Evolutionary conservation across 1,140 invertebrate genomes (phyloP).

Genomic region (Diachasmimorpha longicaudata): DNA sequence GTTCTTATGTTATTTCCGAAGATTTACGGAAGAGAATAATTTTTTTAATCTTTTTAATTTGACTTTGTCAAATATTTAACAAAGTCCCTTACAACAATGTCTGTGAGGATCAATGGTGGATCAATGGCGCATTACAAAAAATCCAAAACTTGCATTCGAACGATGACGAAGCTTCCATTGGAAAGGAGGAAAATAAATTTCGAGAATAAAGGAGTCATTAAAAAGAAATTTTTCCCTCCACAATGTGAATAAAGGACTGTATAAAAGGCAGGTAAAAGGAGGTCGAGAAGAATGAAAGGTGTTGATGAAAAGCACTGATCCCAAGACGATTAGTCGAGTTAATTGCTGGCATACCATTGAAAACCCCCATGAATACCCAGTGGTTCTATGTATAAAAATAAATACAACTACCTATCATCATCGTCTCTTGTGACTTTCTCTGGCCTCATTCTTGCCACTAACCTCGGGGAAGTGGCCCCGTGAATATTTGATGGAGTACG

Average conservation of each 20-base stretch:
- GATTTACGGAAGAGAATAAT: too few relatives aligned
- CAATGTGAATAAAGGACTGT: not conserved
- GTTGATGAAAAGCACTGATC: slow-evolving; percentile 1
- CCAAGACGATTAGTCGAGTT: slow-evolving; percentile 8
- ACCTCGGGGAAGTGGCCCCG: slow-evolving; percentile 39
- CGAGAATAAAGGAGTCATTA: not conserved
- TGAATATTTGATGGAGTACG: slow-evolving; percentile 52
- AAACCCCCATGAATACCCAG: not conserved
- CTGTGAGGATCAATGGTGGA: too few relatives aligned
- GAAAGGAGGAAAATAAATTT: not conserved
- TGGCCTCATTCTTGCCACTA: not conserved
- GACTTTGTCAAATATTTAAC: too few relatives aligned
- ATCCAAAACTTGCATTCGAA: not conserved
- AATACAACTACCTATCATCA: not conserved
- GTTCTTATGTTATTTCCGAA: too few relatives aligned
- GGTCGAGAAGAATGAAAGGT: not conserved
- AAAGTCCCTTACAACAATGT: too few relatives aligned
- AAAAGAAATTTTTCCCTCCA: not conserved
- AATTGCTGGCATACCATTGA: not conserved
- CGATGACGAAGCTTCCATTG: not conserved
- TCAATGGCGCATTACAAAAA: too few relatives aligned
- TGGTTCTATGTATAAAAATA: not conserved
- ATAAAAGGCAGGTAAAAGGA: slow-evolving; percentile 5
- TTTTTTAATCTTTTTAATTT: too few relatives aligned
- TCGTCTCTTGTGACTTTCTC: not conserved